Base-by-base conservation (phyloP, 2,113 vertebrate genomes). In the Heteronetta atricapilla region DNA sequence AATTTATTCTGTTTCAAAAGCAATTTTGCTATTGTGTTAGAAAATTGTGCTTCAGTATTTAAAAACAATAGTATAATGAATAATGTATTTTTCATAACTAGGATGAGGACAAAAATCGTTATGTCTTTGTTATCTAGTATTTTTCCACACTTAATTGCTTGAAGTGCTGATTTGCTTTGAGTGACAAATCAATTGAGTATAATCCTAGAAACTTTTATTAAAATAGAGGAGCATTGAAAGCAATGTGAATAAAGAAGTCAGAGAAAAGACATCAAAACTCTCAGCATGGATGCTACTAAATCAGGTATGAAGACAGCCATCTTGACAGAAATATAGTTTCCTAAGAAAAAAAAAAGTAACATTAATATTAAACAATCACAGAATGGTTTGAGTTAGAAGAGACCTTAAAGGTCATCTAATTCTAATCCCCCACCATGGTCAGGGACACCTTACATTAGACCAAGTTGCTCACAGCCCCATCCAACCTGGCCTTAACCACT, bases 41-140 rank as follows among this genome's bases (percentile, higher is more conserved):
- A 98, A 98, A 97, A 96, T 96, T 97, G 97, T 97, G 96, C 90
- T 94, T 96, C 93, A 94, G 97, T 97, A 98, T 98, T 98, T 98
- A 98, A 98, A 98, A 98, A 98, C 98, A 98, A 86, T 96, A 96
- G 95, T 95, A 97, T 95, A 95, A 98, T 98, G 98, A 98, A 98
- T 98, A 98, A 98, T 98, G 98, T 95, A 98, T 98, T 98, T 98
- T 97, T 96, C 97, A 96, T 96, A 98, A 96, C 96, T 94, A 96
- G 82, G 79, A 91, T 95, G 93, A 97, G 94, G 93, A 97, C 77
- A 97, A 94, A 98, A 97, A 97, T 96, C 94, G 97, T 93, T 94
- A 59, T 95, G 91, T 96, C 97, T 98, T 97, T 98, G 97, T 97
- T 98, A 97, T 93, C 93, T 95, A 44, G 93, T 97, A 88, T 96